A percentile compares a stretch with the other conserved stretches of the same genome.
phyloP scores from a whole-genome alignment of 2,797 vertebrate genomes.

The Anomalospiza imberbis region DNA sequence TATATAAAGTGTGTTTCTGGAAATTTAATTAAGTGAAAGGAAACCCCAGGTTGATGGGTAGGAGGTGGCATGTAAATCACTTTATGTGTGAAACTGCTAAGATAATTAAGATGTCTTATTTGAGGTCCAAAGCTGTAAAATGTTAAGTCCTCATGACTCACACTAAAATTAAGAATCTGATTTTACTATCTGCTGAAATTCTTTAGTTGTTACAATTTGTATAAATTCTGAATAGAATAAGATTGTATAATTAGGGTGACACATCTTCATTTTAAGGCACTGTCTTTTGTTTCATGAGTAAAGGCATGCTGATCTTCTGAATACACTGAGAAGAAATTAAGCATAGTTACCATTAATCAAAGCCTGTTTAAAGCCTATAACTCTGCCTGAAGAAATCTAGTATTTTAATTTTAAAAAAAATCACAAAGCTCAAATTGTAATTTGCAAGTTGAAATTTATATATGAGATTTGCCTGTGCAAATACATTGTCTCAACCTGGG shows the following conservation, averaged over 20 bases:
- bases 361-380: background rate
- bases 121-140: background rate
- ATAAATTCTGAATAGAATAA: background rate
- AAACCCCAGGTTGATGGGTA: background rate
- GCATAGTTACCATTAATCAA: background rate
- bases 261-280: background rate
- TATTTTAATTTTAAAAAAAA: background rate
- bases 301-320: background rate
- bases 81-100: background rate
- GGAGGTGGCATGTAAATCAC: background rate
- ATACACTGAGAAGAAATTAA: background rate
- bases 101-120: conserved; percentile 7
- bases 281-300: background rate
- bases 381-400: background rate
- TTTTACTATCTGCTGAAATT: background rate
- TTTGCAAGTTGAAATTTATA: background rate
- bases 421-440: background rate
- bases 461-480: background rate
- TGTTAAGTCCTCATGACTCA: background rate
- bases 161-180: background rate
- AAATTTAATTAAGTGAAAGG: conserved; percentile 2
- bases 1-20: background rate
- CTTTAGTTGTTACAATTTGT: background rate
- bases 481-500: background rate
- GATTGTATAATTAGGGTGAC: background rate